Base-by-base conservation (phyloP, 2,113 vertebrate genomes). In the Dipodomys stephensi region DNA sequence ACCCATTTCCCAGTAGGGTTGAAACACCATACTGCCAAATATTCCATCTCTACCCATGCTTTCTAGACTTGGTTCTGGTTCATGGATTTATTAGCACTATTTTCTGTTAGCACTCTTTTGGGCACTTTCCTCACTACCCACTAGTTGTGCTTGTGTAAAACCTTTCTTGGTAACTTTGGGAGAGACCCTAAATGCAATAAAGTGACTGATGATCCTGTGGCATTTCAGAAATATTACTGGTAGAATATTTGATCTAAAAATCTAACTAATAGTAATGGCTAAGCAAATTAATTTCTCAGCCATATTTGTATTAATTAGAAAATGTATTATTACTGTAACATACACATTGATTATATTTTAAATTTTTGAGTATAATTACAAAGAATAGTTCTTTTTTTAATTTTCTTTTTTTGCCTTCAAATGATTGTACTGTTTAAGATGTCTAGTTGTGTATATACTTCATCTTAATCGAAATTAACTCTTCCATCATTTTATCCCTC, bases 181-280 rank as follows among this genome's bases (percentile, higher is more conserved):
- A 71, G 39, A 60, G n/a, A 78, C 81, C 44, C 22, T 28, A 78
- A n/a, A 53, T 6, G 39, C 15, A 68, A 67, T 64, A 87, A 77
- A 73, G 85, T 71, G 71, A 79, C 11, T 53, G 39, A 57, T 28
- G 49, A 4, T 74, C 35, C 28, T 91, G 4, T 49, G 32, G 15
- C 77, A 49, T 71, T 35, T 93, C 60, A 94, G 49, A 94, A 93
- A 5, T 23, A 82, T 80, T 74, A 71, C 20, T 67, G 0, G 57
- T 53, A 69, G 16, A 39, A 7, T 81, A 83, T 72, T 88, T 93
- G 78, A 65, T 85, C n/a, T 94, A 62, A 92, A 92, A 90, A 94
- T 68, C 64, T 78, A 76, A 1, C 79, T 25, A 19, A 81, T 94
- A 0, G 30, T 44, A 76, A 84, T 23, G 79, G 30, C 60, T 62